Conservation (phyloP, 2,888 invertebrate genomes). For the Agrotis ipsilon region DNA sequence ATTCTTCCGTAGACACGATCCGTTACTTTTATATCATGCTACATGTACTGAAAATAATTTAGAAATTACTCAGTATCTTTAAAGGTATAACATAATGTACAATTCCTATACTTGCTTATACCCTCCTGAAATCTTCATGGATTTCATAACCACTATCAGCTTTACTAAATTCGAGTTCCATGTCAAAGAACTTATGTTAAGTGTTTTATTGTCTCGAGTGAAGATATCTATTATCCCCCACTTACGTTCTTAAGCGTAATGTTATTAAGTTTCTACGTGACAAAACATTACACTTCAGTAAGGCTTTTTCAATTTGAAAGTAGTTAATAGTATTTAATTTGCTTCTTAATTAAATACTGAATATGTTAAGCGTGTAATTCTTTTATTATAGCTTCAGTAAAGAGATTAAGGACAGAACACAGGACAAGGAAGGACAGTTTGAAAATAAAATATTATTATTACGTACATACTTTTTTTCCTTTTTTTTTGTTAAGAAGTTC, state of each 20-base stretch:
- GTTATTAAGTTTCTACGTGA: slow-evolving; percentile 43
- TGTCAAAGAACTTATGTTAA: slow-evolving; percentile 51
- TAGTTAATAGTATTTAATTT: background rate
- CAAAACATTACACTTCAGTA: slow-evolving; percentile 11
- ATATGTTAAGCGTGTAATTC: too few species aligned
- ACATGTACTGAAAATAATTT: background rate
- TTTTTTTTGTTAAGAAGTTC: too few species aligned
- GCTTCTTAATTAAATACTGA: background rate
- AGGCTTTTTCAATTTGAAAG: slow-evolving; percentile 7
- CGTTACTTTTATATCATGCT: too few species aligned
- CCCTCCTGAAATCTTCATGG: slow-evolving; percentile 11
- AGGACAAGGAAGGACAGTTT: too few species aligned
- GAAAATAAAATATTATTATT: too few species aligned
- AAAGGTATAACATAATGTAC: slow-evolving; percentile 6
- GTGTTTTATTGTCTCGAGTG: slow-evolving; percentile 43
- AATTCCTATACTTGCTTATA: slow-evolving; percentile 29
- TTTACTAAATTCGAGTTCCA: slow-evolving; percentile 65
- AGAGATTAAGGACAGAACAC: too few species aligned
- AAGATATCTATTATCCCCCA: slow-evolving; percentile 23
- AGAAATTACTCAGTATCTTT: slow-evolving; percentile 4
- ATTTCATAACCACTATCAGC: slow-evolving; percentile 56
- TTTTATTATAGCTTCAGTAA: too few species aligned
- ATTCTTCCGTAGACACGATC: too few species aligned
- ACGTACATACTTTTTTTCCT: too few species aligned
- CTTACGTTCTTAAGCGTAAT: slow-evolving; percentile 36